phyloP scores from a whole-genome alignment of 2,888 invertebrate species.

The Drosophila siamana region DNA sequence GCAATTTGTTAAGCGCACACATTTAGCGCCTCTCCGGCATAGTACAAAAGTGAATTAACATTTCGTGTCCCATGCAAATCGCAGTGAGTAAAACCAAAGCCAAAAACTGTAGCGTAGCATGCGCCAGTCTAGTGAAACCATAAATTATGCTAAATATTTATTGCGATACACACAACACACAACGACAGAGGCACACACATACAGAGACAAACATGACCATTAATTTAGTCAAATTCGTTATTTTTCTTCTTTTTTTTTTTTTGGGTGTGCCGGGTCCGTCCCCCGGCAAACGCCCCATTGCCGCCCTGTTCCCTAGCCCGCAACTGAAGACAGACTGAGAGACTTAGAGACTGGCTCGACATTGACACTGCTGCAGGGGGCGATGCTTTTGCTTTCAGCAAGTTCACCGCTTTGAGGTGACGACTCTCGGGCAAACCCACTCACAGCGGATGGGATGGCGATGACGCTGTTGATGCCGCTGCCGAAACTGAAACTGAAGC shows the following conservation, averaged over 20 bases:
- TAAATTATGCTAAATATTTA: slow-evolving; percentile 77
- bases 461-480: slow-evolving; percentile 8
- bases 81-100: slow-evolving; percentile 36
- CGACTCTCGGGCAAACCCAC: slow-evolving; percentile 46
- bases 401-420: slow-evolving; percentile 33
- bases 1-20: slow-evolving; percentile 70
- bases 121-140: slow-evolving; percentile 46
- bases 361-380: slow-evolving; percentile 77
- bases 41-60: slow-evolving; percentile 13
- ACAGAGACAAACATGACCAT: slow-evolving; percentile 38
- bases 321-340: slow-evolving; percentile 3
- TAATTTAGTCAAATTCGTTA: slow-evolving; percentile 65
- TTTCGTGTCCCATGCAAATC: slow-evolving; percentile 22
- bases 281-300: slow-evolving; percentile 1
- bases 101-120: slow-evolving; percentile 38
- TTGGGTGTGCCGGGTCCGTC: slow-evolving; percentile 66
- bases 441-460: slow-evolving; percentile 21
- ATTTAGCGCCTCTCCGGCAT: slow-evolving; percentile 55
- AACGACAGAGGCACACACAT: slow-evolving; percentile 12
- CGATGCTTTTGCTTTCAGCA: slow-evolving; percentile 50
- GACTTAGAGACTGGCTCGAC: slow-evolving; percentile 53
- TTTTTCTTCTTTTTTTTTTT: slow-evolving; percentile 14
- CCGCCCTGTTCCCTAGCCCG: slow-evolving; percentile 8
- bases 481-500: not conserved
- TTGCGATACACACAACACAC: slow-evolving; percentile 35